Evolutionary conservation across 2,113 vertebrate genomes (phyloP), one percentile per base, ranked within the genome.

Genomic region (Cathartes aura): DNA sequence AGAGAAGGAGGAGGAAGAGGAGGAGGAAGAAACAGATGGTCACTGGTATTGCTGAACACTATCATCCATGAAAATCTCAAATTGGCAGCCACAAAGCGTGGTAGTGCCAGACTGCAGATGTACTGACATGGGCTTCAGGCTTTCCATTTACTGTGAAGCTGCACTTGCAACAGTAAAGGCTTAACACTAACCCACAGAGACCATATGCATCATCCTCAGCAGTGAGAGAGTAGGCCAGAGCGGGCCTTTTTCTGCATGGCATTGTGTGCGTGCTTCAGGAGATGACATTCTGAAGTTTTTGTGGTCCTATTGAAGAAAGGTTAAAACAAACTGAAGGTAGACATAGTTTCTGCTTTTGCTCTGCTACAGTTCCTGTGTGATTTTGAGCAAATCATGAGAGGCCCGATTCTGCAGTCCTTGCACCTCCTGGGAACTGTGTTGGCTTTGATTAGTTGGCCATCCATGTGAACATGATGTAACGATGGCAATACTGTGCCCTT

Each of bases 41-140:
- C 88, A 86, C 38, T 62, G 75, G 66, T 89, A 62, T 86, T 86
- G 88, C 75, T 74, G 91, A 91, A 70, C 64, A 75, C 72, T 36
- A 1, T 70, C 72, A 86, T 74, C 66, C 82, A 74, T 82, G 80
- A 73, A 83, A 78, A 93, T 82, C 80, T 89, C 83, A 38, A 68
- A 16, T 59, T 86, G 90, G 87, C 80, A 82, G 36, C 40, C 64
- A 72, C 66, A 36, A 78, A 58, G 50, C 1, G 0, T 40, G 84
- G 36, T 82, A 43, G 19, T 93, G 93, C 80, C 93, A 96, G 84
- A 30, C 74, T 93, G 93, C 80, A 93, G 90, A 66, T 79, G 93
- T 91, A 79, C 71, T 52, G 66, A 82, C 50, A 38, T 15, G 71
- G 75, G 68, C 81, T 93, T 56, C 60, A 73, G 88, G 72, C 81